Evolutionary conservation across 2,888 invertebrate species (phyloP), one percentile per base, ranked within the genome.

Genomic region (Empis stercorea): DNA sequence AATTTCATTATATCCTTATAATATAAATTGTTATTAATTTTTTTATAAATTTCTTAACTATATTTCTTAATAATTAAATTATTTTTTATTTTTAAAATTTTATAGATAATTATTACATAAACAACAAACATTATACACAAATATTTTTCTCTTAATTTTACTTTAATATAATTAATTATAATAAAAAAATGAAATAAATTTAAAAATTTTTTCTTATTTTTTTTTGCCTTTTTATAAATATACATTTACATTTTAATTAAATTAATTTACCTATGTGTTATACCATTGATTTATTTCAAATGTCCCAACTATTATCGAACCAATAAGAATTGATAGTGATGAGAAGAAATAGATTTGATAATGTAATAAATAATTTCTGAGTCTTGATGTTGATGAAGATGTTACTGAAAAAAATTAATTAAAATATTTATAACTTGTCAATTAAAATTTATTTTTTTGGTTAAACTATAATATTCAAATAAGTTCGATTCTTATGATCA

Each of bases 401-500:
- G 48, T 48, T 13, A 48, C 48, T 48, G 44, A 9, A 40, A 27
- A 23, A 15, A 5, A 38, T n/a, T n/a, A n/a, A n/a, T n/a, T n/a
- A n/a, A n/a, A n/a, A n/a, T n/a, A n/a, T n/a, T n/a, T n/a, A n/a
- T n/a, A n/a, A n/a, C n/a, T n/a, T n/a, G n/a, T n/a, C n/a, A 47
- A 30, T n/a, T 13, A 44, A 37, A 30, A 17, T 15, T n/a, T 17
- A 43, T 7, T 20, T 20, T 4, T 4, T 20, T 20, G 5, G 5
- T 20, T 20, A 20, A 20, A 20, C 20, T 20, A 20, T 20, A 20
- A 4, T 20, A 20, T n/a, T n/a, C n/a, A n/a, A n/a, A n/a, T n/a
- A n/a, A n/a, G n/a, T n/a, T n/a, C n/a, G n/a, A 20, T 20, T 20
- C 20, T 20, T 20, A 20, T 20, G n/a, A n/a, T n/a, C n/a, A n/a